phyloP scores from a whole-genome alignment of 2,888 invertebrate genomes.

The Stomorhina lunata region DNA sequence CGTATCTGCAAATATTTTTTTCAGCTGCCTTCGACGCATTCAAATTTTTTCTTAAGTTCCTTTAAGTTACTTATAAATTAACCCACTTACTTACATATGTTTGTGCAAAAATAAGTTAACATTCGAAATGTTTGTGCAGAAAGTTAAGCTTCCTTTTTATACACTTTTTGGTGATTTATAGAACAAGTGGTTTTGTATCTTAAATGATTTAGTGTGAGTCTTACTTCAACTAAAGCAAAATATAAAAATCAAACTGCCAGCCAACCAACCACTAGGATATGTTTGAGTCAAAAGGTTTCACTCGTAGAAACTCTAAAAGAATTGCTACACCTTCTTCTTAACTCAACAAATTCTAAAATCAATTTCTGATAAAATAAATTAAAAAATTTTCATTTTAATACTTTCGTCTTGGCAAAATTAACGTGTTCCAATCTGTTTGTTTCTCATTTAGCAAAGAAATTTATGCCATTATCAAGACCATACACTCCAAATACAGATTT shows the following conservation, averaged over 20 bases:
- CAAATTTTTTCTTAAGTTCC: not conserved
- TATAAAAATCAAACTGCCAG: not conserved
- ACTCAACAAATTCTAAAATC: constrained; percentile 64
- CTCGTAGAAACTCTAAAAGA: too few species aligned
- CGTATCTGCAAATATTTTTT: too few species aligned
- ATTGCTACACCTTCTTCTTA: too few species aligned
- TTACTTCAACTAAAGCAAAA: not conserved
- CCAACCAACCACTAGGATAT: constrained; percentile 2
- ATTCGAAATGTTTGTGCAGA: constrained; percentile 51
- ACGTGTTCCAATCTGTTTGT: constrained; percentile 48
- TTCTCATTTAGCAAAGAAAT: constrained; percentile 47
- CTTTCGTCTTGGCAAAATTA: not conserved
- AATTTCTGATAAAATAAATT: constrained; percentile 55
- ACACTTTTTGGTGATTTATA: constrained; percentile 61
- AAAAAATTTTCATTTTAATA: constrained; percentile 49
- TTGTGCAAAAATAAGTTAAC: not conserved
- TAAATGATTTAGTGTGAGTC: constrained; percentile 51
- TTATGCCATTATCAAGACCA: constrained; percentile 16
- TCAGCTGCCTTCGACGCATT: too few species aligned
- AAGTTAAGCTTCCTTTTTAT: constrained; percentile 56
- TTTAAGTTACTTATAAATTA: not conserved
- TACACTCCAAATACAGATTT: too few species aligned
- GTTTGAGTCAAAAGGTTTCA: not conserved
- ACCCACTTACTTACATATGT: not conserved
- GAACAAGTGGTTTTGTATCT: constrained; percentile 57